Evolutionary conservation across 2,113 vertebrate species (phyloP).

Genomic region (Sorex araneus): DNA sequence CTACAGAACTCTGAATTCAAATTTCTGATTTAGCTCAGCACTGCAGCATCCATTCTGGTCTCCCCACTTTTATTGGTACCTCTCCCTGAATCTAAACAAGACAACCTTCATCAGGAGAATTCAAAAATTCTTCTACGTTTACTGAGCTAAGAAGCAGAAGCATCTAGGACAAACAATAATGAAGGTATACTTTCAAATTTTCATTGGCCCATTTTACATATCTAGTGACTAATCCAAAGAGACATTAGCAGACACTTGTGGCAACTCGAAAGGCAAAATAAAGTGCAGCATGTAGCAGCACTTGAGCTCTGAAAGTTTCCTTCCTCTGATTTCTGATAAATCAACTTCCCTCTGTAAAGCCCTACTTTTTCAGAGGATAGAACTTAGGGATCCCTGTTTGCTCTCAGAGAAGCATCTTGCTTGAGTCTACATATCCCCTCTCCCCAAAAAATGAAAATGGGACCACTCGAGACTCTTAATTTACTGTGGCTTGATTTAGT

Average conservation of each 20-base stretch:
- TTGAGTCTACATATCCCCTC: background rate
- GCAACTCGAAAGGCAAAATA: constrained; percentile 21
- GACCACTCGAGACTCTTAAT: background rate
- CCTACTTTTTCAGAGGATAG: background rate
- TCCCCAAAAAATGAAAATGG: constrained; percentile 38
- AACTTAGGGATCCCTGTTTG: background rate
- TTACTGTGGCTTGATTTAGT: background rate
- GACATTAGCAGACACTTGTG: background rate
- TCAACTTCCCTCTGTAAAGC: background rate
- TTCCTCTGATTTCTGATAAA: background rate
- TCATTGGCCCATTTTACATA: constrained; percentile 63
- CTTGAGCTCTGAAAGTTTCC: background rate
- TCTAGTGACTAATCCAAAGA: constrained; percentile 49
- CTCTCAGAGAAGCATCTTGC: background rate
- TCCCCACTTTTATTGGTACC: background rate
- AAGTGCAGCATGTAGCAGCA: constrained; percentile 62
- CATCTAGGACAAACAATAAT: constrained; percentile 36
- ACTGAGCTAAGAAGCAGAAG: background rate
- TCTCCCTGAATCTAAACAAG: background rate
- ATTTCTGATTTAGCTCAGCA: background rate
- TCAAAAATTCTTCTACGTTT: constrained; percentile 36
- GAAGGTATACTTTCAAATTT: constrained; percentile 17
- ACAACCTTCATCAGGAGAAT: background rate
- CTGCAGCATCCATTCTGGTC: background rate
- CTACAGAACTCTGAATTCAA: background rate